These are phyloP conservation scores for Proales similis DNA, from an alignment of 1,140 invertebrate species.

Conservation along the genomic window DNA sequence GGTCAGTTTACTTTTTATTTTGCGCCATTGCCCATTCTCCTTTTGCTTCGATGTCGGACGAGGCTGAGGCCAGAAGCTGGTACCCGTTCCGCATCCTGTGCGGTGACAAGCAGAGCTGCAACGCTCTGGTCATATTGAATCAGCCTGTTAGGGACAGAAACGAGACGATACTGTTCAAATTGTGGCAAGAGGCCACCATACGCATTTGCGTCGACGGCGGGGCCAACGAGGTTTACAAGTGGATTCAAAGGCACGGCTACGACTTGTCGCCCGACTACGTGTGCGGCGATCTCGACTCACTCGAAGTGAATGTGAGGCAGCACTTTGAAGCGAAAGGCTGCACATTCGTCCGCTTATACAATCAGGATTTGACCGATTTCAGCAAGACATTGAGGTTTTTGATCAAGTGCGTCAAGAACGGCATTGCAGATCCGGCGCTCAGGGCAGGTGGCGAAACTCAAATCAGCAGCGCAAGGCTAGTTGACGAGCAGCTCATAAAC, in stretches of 20 bases:
- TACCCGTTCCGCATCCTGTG: too few species aligned
- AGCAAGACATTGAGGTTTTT: conserved; percentile 20
- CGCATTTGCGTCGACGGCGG: conserved; percentile 21
- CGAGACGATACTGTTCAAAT: not conserved
- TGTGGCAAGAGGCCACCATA: conserved; percentile 1
- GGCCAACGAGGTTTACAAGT: conserved; percentile 4
- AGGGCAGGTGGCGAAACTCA: too few species aligned
- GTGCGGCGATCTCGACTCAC: conserved; percentile 26
- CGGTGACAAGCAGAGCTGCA: too few species aligned
- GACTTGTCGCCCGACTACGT: conserved; percentile 8
- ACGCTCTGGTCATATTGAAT: conserved; percentile 22
- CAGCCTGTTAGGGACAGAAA: conserved; percentile 2
- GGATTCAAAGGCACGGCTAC: not conserved
- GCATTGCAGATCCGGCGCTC: not conserved
- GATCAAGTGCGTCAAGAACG: not conserved
- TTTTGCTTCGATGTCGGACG: too few species aligned
- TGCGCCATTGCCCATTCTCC: too few species aligned
- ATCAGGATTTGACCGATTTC: conserved; percentile 23
- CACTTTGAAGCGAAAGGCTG: conserved; percentile 2
- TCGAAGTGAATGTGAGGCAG: not conserved
- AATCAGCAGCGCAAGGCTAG: too few species aligned
- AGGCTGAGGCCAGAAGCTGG: too few species aligned
- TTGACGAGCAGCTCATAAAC: too few species aligned
- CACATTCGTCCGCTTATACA: not conserved
- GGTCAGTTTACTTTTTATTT: too few species aligned